Evolutionary conservation across 2,888 invertebrate genomes (phyloP), one percentile per base, ranked within the genome.

Genomic region (Carcina quercana): DNA sequence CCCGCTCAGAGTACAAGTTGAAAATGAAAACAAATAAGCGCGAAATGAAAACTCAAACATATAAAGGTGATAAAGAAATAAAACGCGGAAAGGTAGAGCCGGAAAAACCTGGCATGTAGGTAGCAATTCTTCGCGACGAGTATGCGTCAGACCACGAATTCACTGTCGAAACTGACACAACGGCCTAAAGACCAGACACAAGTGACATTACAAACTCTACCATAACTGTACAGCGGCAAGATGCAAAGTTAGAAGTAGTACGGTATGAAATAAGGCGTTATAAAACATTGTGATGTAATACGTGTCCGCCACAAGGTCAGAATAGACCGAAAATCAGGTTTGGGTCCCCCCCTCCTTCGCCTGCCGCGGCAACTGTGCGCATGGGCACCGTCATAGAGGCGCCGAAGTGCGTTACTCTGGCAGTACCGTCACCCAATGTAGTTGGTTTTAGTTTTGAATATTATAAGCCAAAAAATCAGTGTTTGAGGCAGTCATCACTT

Each of bases 251-350:
- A 47, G 40, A 13, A 2, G 12, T 13, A 1, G 2, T 3, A 14
- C 3, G n/a, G 30, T 37, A 52, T 40, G 59, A 61, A 65, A 63
- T 68, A 71, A 68, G 70, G 66, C 73, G 60, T 72, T 74, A 68
- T 66, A 63, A 59, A 56, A 50, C 57, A 60, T 49, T 66, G 70
- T 80, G 80, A 80, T 76, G 79, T 80, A 83, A 75, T 69, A 70
- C 65, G 66, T 65, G 75, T 67, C 59, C 59, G 68, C 57, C 49
- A 59, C 75, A 83, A 83, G 83, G 83, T 83, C 83, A 79, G 60
- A 61, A 69, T 80, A 80, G 78, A 80, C 80, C 82, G 71, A 80
- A 82, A 79, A 79, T 79, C 79, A 76, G 76, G 83, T 79, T 83
- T 80, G 56, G 52, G 42, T 40, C 53, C 58, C 59, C 55, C 41